A percentile compares a stretch with the other conserved stretches of the same genome.
Conservation (phyloP, 2,797 vertebrate species). For the Spheniscus humboldti region DNA sequence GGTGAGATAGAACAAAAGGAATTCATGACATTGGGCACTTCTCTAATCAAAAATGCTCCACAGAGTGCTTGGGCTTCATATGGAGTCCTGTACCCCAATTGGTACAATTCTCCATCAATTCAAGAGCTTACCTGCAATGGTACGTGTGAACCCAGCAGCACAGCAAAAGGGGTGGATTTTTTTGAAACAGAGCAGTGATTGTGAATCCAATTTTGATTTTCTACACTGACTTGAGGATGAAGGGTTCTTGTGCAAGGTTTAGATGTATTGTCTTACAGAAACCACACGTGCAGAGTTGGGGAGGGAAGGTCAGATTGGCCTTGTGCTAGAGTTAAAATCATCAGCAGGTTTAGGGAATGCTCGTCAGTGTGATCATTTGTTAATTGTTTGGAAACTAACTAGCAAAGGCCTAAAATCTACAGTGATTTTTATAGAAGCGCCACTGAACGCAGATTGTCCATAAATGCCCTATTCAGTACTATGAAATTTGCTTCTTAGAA, state of each 20-base stretch:
- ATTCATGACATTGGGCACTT: background rate
- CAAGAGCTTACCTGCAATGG: background rate
- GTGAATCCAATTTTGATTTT: background rate
- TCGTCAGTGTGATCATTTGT: background rate
- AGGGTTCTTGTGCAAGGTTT: background rate
- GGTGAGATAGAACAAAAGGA: background rate
- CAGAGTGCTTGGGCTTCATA: background rate
- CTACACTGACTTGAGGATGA: background rate
- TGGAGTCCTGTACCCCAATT: background rate
- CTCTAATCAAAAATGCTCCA: background rate
- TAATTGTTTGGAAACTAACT: background rate
- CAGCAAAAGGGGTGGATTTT: background rate
- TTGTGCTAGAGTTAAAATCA: background rate
- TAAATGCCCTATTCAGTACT: background rate
- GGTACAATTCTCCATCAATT: background rate
- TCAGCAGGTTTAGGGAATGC: background rate
- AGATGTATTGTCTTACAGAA: background rate
- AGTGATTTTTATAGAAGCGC: background rate
- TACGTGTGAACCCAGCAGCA: background rate
- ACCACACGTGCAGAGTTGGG: background rate
- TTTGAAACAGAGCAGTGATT: background rate
- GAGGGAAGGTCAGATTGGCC: background rate
- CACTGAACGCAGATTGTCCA: background rate
- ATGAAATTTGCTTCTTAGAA: background rate
- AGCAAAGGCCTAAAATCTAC: background rate